Percentiles rank a stretch among this genome's conserved stretches.
phyloP scores from a whole-genome alignment of 2,888 invertebrate genomes.

The Nomada hirtipes region DNA sequence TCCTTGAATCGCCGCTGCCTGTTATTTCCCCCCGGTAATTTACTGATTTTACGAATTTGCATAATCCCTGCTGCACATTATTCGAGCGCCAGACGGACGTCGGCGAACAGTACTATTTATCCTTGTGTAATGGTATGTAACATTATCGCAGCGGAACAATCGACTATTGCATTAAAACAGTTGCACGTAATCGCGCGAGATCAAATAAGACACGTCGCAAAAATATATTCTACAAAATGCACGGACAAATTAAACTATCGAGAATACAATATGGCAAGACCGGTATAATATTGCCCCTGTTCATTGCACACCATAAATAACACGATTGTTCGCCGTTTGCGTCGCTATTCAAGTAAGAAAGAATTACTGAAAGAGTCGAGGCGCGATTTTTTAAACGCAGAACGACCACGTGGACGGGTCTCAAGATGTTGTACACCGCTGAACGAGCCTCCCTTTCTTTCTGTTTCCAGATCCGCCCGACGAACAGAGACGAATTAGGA shows the following conservation, averaged over 20 bases:
- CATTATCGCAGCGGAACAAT: no score
- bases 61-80: not conserved
- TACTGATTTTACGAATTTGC: conserved; percentile 11
- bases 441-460: not conserved
- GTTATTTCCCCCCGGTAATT: not conserved
- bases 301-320: no score
- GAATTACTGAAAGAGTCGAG: no score
- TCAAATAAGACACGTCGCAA: no score
- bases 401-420: no score
- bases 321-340: no score
- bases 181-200: no score
- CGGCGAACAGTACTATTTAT: not conserved
- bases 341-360: not conserved
- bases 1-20: not conserved
- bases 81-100: no score
- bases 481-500: conserved; percentile 12
- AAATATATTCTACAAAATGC: no score
- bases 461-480: conserved; percentile 54
- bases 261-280: not conserved
- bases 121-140: not conserved
- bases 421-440: not conserved
- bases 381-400: no score
- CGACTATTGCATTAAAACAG: no score
- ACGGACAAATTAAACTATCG: not conserved
- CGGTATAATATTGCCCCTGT: no score